phyloP scores from a whole-genome alignment of 1,140 invertebrate genomes.

The Scaptomyza hsui region DNA sequence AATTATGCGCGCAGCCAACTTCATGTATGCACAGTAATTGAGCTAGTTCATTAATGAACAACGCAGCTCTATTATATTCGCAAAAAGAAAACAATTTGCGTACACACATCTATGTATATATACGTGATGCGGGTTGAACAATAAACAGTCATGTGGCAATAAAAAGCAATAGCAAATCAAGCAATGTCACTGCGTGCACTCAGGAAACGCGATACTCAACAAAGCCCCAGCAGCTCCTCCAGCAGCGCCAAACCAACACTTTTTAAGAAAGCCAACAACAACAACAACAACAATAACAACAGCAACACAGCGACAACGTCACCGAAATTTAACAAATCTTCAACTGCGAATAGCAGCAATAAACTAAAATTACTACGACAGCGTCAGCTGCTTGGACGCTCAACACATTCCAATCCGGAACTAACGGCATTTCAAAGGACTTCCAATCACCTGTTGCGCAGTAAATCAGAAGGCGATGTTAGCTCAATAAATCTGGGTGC shows the following conservation, averaged over 20 bases:
- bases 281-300: conserved; percentile 44
- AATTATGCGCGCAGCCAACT: conserved; percentile 3
- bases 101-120: conserved; percentile 2
- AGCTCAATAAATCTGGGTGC: conserved; percentile 21
- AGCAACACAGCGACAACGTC: conserved; percentile 32
- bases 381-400: conserved; percentile 53
- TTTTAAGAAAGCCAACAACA: conserved; percentile 64
- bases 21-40: neutral
- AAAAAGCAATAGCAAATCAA: conserved; percentile 29
- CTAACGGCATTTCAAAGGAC: conserved; percentile 30
- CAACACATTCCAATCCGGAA: conserved; percentile 66
- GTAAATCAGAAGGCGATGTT: conserved; percentile 77
- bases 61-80: conserved; percentile 5
- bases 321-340: conserved; percentile 33
- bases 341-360: conserved; percentile 13
- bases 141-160: conserved; percentile 44
- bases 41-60: conserved; percentile 14
- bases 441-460: conserved; percentile 63
- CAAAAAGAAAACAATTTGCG: conserved; percentile 40
- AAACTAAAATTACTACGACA: conserved; percentile 36
- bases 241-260: conserved; percentile 38
- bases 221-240: conserved; percentile 24
- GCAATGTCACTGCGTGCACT: conserved; percentile 82
- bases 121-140: conserved; percentile 32
- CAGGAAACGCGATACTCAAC: conserved; percentile 70